Evolutionary conservation across 2,888 invertebrate genomes (phyloP).

Genomic region (Rotaria magnacalcarata): DNA sequence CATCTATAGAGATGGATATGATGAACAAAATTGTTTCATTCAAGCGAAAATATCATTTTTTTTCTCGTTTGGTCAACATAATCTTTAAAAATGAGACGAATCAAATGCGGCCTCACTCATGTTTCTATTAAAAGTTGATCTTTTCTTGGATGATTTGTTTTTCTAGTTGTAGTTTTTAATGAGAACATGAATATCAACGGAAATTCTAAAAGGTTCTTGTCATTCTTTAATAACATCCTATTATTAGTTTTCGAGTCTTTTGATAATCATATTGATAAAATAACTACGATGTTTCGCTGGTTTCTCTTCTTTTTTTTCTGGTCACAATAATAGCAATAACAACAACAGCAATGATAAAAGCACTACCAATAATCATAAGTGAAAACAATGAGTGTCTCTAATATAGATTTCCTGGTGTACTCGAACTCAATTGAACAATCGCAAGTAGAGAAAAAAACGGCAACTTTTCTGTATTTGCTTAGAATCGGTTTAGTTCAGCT

Average conservation of each 20-base stretch:
- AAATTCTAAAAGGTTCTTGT: constrained; percentile 7
- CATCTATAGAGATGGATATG: neutral
- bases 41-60: neutral
- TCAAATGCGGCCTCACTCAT: too few relatives aligned
- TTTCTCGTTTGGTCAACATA: neutral
- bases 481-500: neutral
- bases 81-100: neutral
- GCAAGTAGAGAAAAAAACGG: neutral
- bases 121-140: too few relatives aligned
- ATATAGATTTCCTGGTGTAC: neutral
- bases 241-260: neutral
- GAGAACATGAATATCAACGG: neutral
- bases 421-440: too few relatives aligned
- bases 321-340: neutral
- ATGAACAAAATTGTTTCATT: neutral
- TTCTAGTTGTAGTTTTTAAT: neutral
- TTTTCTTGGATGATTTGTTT: too few relatives aligned
- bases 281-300: neutral
- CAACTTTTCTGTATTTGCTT: neutral
- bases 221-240: neutral
- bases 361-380: neutral
- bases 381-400: neutral
- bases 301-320: neutral
- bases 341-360: neutral
- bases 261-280: neutral